A percentile compares a stretch with the other conserved stretches of the same genome.
Evolutionary conservation across 2,113 vertebrate species (phyloP).

Genomic region (Xyrauchen texanus): DNA sequence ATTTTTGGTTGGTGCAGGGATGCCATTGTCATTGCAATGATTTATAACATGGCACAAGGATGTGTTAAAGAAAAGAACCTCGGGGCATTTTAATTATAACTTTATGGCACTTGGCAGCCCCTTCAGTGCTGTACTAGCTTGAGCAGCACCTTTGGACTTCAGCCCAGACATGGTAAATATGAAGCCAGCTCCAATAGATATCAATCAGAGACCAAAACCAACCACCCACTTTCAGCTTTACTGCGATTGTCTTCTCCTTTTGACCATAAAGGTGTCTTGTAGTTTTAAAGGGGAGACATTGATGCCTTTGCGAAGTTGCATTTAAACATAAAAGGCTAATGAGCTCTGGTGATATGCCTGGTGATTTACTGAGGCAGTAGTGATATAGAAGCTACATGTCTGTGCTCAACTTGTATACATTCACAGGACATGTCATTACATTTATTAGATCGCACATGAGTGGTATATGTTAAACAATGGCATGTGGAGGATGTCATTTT

Average conservation of each 20-base stretch:
- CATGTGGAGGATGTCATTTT: no score
- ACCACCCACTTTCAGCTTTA: background rate
- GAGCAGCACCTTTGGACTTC: constrained; percentile 3
- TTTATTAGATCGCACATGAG: no score
- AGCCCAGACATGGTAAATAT: constrained; percentile 12
- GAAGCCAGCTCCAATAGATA: background rate
- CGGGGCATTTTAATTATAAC: constrained; percentile 20
- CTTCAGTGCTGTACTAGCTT: background rate
- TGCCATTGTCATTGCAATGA: background rate
- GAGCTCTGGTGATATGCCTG: no score
- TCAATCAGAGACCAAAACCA: constrained; percentile 20
- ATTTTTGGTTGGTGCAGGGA: background rate
- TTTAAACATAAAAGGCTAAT: no score
- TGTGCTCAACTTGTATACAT: no score
- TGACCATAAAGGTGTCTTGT: background rate
- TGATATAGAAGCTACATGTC: no score
- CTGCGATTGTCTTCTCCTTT: background rate
- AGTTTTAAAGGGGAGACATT: no score
- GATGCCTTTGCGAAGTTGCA: no score
- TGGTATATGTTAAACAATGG: no score
- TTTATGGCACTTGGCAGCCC: constrained; percentile 15
- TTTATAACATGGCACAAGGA: constrained; percentile 13
- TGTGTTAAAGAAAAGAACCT: background rate
- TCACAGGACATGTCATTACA: no score
- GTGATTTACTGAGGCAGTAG: no score